Conservation (phyloP, 2,888 invertebrate species). For the Hesperia comma region DNA sequence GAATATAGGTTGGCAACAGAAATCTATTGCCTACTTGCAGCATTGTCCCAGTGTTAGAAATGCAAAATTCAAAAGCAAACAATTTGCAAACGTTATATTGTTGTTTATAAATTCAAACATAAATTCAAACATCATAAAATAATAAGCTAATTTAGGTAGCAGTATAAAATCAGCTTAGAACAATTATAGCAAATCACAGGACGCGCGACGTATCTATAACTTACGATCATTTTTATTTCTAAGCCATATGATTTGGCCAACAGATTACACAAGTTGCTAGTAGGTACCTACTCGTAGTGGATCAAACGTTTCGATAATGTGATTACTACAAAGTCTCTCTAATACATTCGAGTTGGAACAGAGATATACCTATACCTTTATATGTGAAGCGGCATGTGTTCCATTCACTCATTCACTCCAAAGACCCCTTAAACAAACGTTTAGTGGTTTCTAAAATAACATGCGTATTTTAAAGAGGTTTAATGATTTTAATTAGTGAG, state of each 20-base stretch:
- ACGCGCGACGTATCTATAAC: not conserved
- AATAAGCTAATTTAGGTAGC: too few relatives aligned
- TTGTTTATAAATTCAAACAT: too few relatives aligned
- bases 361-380: not conserved
- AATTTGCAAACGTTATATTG: too few relatives aligned
- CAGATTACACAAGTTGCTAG: not conserved
- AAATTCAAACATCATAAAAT: too few relatives aligned
- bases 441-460: not conserved
- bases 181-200: not conserved
- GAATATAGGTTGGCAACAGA: too few relatives aligned
- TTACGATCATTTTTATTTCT: not conserved
- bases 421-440: not conserved
- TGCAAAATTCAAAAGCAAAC: too few relatives aligned
- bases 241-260: not conserved
- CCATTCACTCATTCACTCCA: not conserved
- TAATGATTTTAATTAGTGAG: too few relatives aligned
- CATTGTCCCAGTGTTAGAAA: too few relatives aligned
- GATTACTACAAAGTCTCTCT: conserved; percentile 2
- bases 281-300: not conserved
- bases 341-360: not conserved
- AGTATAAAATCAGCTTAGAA: not conserved
- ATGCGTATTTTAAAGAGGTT: too few relatives aligned
- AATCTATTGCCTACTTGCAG: too few relatives aligned
- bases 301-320: conserved; percentile 4
- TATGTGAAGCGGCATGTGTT: not conserved